phyloP scores from a whole-genome alignment of 2,797 vertebrate genomes.

The Ibycter americanus region DNA sequence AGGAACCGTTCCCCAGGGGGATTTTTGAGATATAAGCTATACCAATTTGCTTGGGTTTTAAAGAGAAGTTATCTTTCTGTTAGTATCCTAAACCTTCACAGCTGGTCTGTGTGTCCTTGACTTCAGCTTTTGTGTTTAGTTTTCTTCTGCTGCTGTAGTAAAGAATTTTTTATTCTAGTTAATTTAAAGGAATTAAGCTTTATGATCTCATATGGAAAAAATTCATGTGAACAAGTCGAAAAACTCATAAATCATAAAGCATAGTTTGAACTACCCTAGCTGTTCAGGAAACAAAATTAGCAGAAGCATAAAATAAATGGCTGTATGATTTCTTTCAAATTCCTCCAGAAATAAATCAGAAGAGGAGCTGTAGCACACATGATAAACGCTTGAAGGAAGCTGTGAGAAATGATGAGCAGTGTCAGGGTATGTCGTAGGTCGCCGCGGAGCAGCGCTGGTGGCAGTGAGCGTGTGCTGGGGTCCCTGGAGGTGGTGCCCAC shows the following conservation, averaged over 20 bases:
- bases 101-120: neutral
- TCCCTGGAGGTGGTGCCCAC: neutral
- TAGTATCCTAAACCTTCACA: neutral
- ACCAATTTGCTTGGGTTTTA: neutral
- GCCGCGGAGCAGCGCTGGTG: neutral
- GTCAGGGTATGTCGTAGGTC: neutral
- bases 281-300: neutral
- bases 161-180: neutral
- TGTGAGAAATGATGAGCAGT: neutral
- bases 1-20: neutral
- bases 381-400: neutral
- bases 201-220: neutral
- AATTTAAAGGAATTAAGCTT: neutral
- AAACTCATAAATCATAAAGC: neutral
- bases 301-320: neutral
- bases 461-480: too few species aligned
- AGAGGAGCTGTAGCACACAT: neutral
- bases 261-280: neutral
- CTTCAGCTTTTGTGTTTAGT: neutral
- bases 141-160: neutral
- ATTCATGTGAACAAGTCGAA: neutral
- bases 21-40: neutral
- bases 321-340: neutral
- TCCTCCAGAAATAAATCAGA: neutral
- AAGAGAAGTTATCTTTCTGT: neutral